Conservation (phyloP, 2,113 vertebrate genomes). For the Rhinichthys klamathensis region DNA sequence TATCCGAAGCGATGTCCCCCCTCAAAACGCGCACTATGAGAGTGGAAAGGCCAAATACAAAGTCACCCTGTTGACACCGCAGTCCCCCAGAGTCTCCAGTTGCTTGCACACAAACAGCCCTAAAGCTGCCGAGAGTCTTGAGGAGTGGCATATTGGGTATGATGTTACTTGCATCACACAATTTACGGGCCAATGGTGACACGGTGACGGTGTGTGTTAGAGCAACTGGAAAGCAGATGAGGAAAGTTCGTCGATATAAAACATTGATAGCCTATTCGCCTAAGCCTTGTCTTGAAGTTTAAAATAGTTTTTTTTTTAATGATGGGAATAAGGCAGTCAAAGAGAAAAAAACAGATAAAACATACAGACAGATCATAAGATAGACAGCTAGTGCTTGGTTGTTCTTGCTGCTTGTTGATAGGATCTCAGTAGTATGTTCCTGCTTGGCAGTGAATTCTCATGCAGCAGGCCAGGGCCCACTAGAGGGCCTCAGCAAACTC, state of each 20-base stretch:
- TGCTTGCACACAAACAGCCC: constrained; percentile 3
- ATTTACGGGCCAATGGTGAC: not conserved
- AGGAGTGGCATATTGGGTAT: not conserved
- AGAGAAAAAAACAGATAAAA: not conserved
- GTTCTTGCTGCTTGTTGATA: not conserved
- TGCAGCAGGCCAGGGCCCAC: not conserved
- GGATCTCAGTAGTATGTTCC: no score
- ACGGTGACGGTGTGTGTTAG: not conserved
- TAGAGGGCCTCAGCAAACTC: not conserved
- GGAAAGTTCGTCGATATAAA: not conserved
- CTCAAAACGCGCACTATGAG: not conserved
- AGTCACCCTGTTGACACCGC: not conserved
- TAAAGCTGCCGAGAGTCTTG: not conserved
- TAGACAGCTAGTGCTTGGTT: not conserved
- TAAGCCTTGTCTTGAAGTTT: not conserved
- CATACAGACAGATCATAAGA: not conserved
- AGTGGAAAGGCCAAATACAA: not conserved
- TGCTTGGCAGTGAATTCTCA: not conserved
- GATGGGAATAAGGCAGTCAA: not conserved
- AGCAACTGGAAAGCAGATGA: not conserved
- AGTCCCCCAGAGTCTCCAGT: not conserved
- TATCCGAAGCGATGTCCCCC: not conserved
- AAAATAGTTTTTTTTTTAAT: not conserved
- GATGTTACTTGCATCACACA: not conserved
- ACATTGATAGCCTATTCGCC: not conserved